phyloP scores from a whole-genome alignment of 2,797 vertebrate genomes.

The Oceanodroma leucorhoa region DNA sequence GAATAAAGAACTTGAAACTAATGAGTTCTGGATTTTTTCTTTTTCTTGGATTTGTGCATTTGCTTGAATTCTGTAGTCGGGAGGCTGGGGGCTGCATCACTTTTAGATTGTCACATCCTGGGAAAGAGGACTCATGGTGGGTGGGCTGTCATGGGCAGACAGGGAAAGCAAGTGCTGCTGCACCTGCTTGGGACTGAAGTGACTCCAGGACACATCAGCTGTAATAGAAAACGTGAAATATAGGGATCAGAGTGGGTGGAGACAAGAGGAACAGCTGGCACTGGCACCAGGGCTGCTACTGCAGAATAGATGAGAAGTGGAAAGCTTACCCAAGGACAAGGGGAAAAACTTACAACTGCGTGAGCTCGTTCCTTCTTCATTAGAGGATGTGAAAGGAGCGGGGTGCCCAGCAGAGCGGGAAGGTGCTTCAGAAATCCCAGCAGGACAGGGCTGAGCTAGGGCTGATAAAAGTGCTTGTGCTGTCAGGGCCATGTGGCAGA shows the following conservation, averaged over 20 bases:
- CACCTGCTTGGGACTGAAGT: fast-evolving
- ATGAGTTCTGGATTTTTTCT: neutral
- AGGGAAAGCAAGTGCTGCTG: neutral
- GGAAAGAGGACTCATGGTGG: neutral
- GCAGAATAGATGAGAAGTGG: fast-evolving
- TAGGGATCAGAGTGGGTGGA: neutral
- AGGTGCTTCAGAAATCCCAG: neutral
- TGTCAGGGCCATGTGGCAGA: neutral
- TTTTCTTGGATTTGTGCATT: neutral
- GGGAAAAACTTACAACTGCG: neutral
- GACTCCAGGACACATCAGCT: neutral
- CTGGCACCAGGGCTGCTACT: neutral
- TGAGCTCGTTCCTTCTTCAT: neutral
- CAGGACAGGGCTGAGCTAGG: neutral
- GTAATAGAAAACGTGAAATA: neutral
- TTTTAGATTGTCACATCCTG: neutral
- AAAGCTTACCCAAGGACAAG: neutral
- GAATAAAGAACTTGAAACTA: slow-evolving; percentile 19
- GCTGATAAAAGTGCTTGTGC: fast-evolving
- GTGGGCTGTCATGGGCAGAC: fast-evolving
- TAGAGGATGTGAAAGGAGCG: fast-evolving
- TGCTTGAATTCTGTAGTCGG: neutral
- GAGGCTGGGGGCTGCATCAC: neutral
- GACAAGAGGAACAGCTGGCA: neutral
- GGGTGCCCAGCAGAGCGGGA: fast-evolving